Base-by-base conservation (phyloP, 2,797 vertebrate genomes). In the Myotis daubentonii region DNA sequence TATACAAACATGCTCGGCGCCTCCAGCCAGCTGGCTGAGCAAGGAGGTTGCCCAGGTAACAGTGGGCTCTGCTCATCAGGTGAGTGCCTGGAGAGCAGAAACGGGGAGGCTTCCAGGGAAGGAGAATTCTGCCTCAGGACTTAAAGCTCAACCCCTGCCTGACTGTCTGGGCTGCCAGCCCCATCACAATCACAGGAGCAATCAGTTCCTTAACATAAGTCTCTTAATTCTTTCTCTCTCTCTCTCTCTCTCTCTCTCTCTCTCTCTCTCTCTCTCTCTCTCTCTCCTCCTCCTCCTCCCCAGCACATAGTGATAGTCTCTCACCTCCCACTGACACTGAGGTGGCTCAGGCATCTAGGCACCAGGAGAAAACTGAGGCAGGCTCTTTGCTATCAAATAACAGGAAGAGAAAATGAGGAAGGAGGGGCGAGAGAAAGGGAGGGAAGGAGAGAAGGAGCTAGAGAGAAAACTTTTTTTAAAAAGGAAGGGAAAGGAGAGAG, bases 101-200 rank as follows among this genome's bases (percentile, higher is more conserved):
- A 6, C 2, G 1, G 5, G 20, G 33, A 30, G 15, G 4, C 53
- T 96, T 84, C 49, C 60, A 41, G 49, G 28, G 47, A 19, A 60
- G 89, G 66, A 28, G 51, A 49, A 71, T 62, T 81, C 28, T 75
- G 41, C 78, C n/a, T 93, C 8, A 19, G 22, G 53, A 60, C 28
- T 25, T 23, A n/a, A 51, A 36, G 6, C 22, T 62, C 15, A 19
- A 8, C 44, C 51, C 78, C 49, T 30, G 71, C 62, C 25, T 30
- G 68, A 60, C 53, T 49, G 33, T 81, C 55, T 57, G 89, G 53
- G 22, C 49, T 53, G 44, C 6, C 33, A 70, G 13, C 25, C 28
- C 22, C 53, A 41, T 38, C 20, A 36, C 3, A 20, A 41, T 38
- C 20, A 36, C 3, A 20, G 19, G 23, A 55, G 36, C 70, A 20